Evolutionary conservation across 2,888 invertebrate genomes (phyloP).

Genomic region (Pachymerium ferrugineum): DNA sequence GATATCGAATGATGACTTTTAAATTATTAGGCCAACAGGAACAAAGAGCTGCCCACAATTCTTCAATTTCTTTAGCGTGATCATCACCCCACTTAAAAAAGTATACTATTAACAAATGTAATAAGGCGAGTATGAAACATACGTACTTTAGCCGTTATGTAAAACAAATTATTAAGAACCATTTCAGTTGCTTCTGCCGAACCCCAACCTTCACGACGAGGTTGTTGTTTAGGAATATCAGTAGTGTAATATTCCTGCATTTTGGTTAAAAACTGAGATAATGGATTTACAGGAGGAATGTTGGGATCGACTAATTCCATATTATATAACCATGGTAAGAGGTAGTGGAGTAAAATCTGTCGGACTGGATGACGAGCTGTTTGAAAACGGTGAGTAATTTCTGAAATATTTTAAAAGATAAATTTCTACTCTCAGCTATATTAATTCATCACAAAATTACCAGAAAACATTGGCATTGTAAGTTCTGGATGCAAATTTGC

Average conservation of each 20-base stretch:
- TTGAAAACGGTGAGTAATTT: conserved; percentile 94
- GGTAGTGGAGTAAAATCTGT: conserved; percentile 81
- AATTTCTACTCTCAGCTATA: background rate
- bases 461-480: conserved; percentile 99
- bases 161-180: conserved; percentile 97
- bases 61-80: conserved; percentile 91
- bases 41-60: conserved; percentile 92
- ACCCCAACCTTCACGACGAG: conserved; percentile 90
- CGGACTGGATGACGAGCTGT: conserved; percentile 89
- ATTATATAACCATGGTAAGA: conserved; percentile 96
- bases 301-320: conserved; percentile 97
- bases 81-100: conserved; percentile 78
- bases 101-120: background rate
- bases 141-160: conserved; percentile 87
- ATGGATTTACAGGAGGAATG: conserved; percentile 60
- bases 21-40: conserved; percentile 96
- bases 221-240: conserved; percentile 54
- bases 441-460: conserved; percentile 53
- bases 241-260: conserved; percentile 56
- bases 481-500: conserved; percentile 92
- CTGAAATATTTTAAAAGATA: conserved; percentile 52
- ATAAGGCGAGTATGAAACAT: background rate
- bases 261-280: conserved; percentile 44
- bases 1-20: conserved; percentile 89
- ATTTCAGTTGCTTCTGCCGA: conserved; percentile 99